Evolutionary conservation across 2,888 invertebrate genomes (phyloP), one percentile per base, ranked within the genome.

Genomic region (Apeira syringaria): DNA sequence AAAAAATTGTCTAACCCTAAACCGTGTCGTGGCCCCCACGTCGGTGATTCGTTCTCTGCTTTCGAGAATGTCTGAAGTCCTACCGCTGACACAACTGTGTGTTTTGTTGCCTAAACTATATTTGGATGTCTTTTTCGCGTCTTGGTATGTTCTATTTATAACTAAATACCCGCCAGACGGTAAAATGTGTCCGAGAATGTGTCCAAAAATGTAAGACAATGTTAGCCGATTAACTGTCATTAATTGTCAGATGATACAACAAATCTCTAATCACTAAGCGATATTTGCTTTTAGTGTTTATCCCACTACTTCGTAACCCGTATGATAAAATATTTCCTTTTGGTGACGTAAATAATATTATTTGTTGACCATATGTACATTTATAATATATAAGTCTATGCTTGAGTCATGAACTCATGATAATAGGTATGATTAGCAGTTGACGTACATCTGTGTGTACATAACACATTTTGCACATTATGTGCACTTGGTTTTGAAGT

Each of bases 11-110:
- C 85, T 88, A 88, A 88, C 88, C 88, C 86, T 78, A 85, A 82
- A 80, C 68, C 81, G 82, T 83, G 85, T 86, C 89, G 88, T 84
- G 89, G 88, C 86, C 88, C 56, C 84, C 89, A 88, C 88, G 88
- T 84, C 81, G 80, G 78, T 80, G 74, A 68, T 74, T 79, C 71
- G 77, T 80, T 76, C 73, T 71, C 73, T 66, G 80, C 77, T 81
- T 86, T 86, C 80, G 80, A 84, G 80, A 84, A 87, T 76, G 80
- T 81, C 87, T 77, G 75, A 78, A 80, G 70, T 75, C 74, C 70
- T 73, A 76, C 69, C 65, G 68, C 72, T 75, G 66, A 72, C 64
- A 72, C 74, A 78, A 71, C 67, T 68, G 64, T 72, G 77, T 85
- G 84, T 82, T 81, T 85, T 86, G 83, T 88, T 85, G 83, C 41